phyloP scores from a whole-genome alignment of 2,888 invertebrate species.

The Apamea crenata region DNA sequence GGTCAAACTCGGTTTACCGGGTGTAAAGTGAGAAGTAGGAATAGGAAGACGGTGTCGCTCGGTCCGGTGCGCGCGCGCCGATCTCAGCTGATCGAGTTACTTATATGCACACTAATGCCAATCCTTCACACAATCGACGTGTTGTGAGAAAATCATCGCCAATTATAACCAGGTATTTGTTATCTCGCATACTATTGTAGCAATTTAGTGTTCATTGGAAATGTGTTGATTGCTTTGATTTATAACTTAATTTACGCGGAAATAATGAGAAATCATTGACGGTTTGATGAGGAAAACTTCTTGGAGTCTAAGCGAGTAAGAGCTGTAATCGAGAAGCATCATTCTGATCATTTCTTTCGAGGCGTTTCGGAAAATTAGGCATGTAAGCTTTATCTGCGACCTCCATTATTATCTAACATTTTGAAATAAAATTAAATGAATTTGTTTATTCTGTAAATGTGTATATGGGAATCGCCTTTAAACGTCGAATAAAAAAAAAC shows the following conservation, averaged over 20 bases:
- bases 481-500: too few relatives aligned
- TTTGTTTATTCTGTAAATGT: too few relatives aligned
- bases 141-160: constrained; percentile 60
- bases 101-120: constrained; percentile 65
- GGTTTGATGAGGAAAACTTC: background rate
- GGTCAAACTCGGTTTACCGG: constrained; percentile 81
- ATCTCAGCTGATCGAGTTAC: constrained; percentile 88
- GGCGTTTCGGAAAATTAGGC: background rate
- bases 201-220: constrained; percentile 29
- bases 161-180: constrained; percentile 45
- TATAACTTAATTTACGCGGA: constrained; percentile 33
- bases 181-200: constrained; percentile 15
- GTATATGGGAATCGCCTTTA: too few relatives aligned
- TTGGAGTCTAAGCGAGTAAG: background rate
- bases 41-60: constrained; percentile 83
- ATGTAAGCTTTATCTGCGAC: background rate
- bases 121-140: constrained; percentile 65
- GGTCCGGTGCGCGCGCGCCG: constrained; percentile 82
- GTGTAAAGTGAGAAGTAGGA: constrained; percentile 88
- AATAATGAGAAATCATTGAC: constrained; percentile 24
- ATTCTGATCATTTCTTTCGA: background rate
- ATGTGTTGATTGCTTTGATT: constrained; percentile 41
- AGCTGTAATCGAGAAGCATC: background rate
- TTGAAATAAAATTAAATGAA: background rate
- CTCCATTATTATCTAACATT: background rate